These are phyloP conservation scores for Brachystomella parvula DNA, from an alignment of 1,140 invertebrate species.

Conservation along the genomic window DNA sequence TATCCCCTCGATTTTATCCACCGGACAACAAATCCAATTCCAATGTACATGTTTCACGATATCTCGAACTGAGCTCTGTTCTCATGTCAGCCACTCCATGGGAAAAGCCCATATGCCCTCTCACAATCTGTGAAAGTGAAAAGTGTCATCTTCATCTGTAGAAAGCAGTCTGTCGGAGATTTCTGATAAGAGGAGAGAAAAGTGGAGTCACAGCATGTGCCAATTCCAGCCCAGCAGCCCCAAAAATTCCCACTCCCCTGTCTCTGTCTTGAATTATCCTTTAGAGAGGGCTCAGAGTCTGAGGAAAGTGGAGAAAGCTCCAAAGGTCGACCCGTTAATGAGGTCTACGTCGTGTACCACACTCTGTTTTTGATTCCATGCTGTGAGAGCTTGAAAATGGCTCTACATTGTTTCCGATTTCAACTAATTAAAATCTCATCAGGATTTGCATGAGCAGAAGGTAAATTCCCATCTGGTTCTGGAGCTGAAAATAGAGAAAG, in stretches of 20 bases:
- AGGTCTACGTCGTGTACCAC: not conserved
- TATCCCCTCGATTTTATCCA: not conserved
- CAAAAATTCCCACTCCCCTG: not conserved
- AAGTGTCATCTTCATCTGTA: conserved; percentile 8
- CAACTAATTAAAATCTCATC: conserved; percentile 7
- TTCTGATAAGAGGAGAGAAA: not conserved
- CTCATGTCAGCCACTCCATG: no score
- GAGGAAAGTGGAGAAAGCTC: no score
- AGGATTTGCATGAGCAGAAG: not conserved
- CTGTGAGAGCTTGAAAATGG: no score
- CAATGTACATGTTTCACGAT: not conserved
- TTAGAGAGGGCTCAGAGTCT: no score
- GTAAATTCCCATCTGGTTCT: not conserved
- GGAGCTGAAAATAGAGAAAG: no score
- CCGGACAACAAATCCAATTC: not conserved
- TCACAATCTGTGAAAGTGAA: not conserved
- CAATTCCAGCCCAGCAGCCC: not conserved
- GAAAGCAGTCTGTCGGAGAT: not conserved
- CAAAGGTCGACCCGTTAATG: not conserved
- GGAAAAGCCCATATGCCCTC: not conserved
- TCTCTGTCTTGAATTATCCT: no score
- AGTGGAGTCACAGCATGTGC: not conserved
- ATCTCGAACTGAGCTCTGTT: no score
- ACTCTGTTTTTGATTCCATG: no score
- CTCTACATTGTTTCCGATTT: not conserved